phyloP scores from a whole-genome alignment of 2,113 vertebrate species.

The Callipepla californica region DNA sequence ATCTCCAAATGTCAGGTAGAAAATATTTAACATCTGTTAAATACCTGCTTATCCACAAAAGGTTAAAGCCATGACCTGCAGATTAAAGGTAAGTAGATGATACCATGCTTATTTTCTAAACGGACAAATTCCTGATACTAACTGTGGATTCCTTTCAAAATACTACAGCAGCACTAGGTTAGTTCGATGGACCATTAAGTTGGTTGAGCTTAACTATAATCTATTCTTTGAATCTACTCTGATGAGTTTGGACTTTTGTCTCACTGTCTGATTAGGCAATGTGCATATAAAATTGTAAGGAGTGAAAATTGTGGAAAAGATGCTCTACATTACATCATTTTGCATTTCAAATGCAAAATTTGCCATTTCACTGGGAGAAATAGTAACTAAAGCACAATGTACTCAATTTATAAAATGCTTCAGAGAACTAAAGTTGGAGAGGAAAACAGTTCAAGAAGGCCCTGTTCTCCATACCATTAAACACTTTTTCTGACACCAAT shows the following conservation, averaged over 20 bases:
- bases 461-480: background rate
- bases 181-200: background rate
- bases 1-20: background rate
- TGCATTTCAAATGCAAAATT: background rate
- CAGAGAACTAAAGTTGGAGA: background rate
- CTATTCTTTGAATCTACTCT: background rate
- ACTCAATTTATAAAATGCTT: background rate
- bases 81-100: background rate
- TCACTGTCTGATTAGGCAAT: background rate
- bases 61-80: background rate
- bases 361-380: background rate
- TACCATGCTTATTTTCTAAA: background rate
- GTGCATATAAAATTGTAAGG: background rate
- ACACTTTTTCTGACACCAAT: background rate
- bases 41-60: background rate
- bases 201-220: background rate
- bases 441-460: background rate
- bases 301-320: background rate
- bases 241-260: background rate
- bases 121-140: background rate
- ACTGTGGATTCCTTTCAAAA: background rate
- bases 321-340: background rate
- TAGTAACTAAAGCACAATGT: background rate
- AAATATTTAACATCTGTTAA: background rate
- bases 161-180: background rate